Evolutionary conservation across 1,140 invertebrate genomes (phyloP).

Genomic region (Kradibia gibbosae): DNA sequence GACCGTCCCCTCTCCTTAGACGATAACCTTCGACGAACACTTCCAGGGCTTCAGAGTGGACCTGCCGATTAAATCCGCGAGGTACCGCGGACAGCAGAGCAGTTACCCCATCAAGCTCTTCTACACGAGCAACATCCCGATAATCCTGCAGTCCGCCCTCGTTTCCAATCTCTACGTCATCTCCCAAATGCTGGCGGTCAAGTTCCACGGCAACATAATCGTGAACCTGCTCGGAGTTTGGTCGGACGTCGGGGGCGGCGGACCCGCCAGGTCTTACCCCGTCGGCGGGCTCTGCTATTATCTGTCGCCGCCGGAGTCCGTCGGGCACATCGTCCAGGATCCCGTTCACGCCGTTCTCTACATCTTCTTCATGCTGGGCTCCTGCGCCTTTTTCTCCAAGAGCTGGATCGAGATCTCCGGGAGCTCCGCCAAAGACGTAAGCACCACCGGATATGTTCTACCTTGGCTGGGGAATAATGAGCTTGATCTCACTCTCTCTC

Average conservation of each 20-base stretch:
- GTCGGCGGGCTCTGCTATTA: slow-evolving; percentile 99
- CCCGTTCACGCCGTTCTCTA: slow-evolving; percentile 97
- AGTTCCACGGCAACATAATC: slow-evolving; percentile 98
- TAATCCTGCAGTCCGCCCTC: slow-evolving; percentile 98
- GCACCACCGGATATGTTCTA: slow-evolving; percentile 59
- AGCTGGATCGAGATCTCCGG: slow-evolving; percentile 99
- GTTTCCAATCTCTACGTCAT: slow-evolving; percentile 99
- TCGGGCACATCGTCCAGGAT: slow-evolving; percentile 95
- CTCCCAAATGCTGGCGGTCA: slow-evolving; percentile 98
- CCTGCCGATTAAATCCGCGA: slow-evolving; percentile 98
- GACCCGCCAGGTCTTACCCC: slow-evolving; percentile 95
- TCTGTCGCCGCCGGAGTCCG: slow-evolving; percentile 97
- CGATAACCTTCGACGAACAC: background rate
- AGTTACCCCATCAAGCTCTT: slow-evolving; percentile 99
- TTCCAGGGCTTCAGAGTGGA: slow-evolving; percentile 98
- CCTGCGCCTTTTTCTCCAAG: slow-evolving; percentile 99
- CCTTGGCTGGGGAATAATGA: too few species aligned
- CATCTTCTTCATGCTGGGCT: slow-evolving; percentile 99
- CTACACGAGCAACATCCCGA: slow-evolving; percentile 99
- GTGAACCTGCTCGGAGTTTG: slow-evolving; percentile 99
- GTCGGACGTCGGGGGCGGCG: slow-evolving; percentile 97
- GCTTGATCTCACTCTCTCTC: background rate
- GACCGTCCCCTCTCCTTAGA: slow-evolving; percentile 3
- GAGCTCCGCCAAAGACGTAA: slow-evolving; percentile 99
- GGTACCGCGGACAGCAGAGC: slow-evolving; percentile 98